Evolutionary conservation across 2,888 invertebrate species (phyloP).

Genomic region (Rhodophaea formosa): DNA sequence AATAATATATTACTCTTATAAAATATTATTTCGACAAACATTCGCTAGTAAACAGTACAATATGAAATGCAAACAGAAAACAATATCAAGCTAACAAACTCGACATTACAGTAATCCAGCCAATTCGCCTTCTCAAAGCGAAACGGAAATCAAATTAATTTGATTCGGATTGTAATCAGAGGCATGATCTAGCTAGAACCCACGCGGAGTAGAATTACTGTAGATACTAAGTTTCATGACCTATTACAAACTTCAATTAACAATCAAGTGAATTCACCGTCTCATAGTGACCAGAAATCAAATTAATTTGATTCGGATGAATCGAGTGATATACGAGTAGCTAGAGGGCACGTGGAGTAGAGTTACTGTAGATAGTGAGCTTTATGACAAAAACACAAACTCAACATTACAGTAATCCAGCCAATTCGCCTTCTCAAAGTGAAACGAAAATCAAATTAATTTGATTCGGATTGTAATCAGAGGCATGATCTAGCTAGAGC

Average conservation of each 20-base stretch:
- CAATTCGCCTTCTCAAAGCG: background rate
- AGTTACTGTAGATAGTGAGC: too few relatives aligned
- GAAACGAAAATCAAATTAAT: slow-evolving; percentile 1
- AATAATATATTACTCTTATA: too few relatives aligned
- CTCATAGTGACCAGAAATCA: too few relatives aligned
- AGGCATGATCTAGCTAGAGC: background rate
- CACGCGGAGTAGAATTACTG: background rate
- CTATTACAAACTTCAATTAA: background rate
- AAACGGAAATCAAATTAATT: slow-evolving; percentile 2
- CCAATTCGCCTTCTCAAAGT: too few relatives aligned
- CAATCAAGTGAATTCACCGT: too few relatives aligned
- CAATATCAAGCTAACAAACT: background rate
- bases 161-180: background rate
- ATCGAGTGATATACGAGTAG: too few relatives aligned
- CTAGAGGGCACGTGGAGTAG: too few relatives aligned
- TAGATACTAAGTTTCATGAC: background rate
- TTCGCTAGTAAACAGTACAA: too few relatives aligned
- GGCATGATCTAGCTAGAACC: background rate
- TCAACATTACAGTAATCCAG: too few relatives aligned
- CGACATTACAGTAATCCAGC: background rate
- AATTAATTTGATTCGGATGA: slow-evolving; percentile 1
- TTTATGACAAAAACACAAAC: too few relatives aligned
- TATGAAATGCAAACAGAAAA: background rate
- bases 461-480: background rate
- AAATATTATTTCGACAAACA: too few relatives aligned